Percentiles rank a stretch among this genome's conserved stretches.
These are phyloP conservation scores for Lates japonicus DNA, from an alignment of 2,797 vertebrate species.

Conservation along the genomic window DNA sequence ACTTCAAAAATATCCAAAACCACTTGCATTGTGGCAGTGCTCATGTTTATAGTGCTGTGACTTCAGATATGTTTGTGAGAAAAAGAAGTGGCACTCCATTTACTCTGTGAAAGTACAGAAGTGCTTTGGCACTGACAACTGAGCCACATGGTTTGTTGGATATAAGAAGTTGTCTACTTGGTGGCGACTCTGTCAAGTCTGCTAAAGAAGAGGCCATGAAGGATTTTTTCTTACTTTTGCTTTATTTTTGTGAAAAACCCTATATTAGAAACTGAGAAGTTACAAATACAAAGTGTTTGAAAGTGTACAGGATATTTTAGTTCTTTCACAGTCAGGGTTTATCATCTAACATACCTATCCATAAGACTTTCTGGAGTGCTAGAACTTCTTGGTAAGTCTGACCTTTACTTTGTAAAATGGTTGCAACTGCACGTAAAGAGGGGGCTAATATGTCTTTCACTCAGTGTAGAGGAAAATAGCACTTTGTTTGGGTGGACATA, in stretches of 20 bases:
- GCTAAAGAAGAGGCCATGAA: neutral
- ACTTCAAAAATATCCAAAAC: neutral
- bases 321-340: neutral
- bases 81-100: neutral
- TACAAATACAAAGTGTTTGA: neutral
- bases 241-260: no score
- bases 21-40: neutral
- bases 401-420: neutral
- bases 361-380: neutral
- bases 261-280: neutral
- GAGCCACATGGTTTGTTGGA: neutral
- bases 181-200: neutral
- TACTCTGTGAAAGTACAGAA: neutral
- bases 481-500: slow-evolving; percentile 78
- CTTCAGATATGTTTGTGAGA: neutral
- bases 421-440: neutral
- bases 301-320: no score
- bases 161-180: neutral
- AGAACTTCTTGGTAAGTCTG: neutral
- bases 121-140: neutral
- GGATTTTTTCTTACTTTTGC: no score
- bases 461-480: slow-evolving; percentile 65
- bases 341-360: neutral
- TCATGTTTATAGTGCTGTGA: neutral
- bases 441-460: slow-evolving; percentile 22